Conservation (phyloP, 1,140 invertebrate species). For the Cepaea nemoralis region DNA sequence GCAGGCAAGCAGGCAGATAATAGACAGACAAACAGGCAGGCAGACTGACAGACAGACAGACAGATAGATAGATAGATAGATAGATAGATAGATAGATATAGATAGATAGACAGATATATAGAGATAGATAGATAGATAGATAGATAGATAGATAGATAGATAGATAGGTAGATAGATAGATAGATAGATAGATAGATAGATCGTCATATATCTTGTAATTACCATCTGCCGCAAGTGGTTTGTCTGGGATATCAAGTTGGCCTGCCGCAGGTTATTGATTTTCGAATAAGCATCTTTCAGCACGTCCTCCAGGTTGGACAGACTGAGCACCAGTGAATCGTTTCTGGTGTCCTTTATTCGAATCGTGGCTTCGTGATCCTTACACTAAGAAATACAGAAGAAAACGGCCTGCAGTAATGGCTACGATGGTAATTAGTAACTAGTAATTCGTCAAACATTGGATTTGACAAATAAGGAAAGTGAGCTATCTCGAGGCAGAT, state of each 20-base stretch:
- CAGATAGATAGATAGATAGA: no score
- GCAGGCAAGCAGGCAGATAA: no score
- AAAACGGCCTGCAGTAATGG: background rate
- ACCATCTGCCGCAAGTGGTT: background rate
- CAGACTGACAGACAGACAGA: no score
- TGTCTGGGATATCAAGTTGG: background rate
- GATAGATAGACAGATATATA: no score
- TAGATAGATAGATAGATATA: no score
- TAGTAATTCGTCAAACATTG: no score
- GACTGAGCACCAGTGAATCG: background rate
- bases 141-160: constrained; percentile 19
- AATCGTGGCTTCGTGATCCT: background rate
- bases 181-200: background rate
- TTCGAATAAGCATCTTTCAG: background rate
- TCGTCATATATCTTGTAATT: background rate
- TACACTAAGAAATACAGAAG: background rate
- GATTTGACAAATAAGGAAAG: no score
- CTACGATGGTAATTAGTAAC: no score
- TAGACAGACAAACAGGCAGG: no score
- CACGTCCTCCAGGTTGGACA: background rate
- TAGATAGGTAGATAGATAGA: no score
- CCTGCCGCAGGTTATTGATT: background rate
- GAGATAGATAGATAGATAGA: background rate
- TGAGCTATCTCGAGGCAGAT: no score
- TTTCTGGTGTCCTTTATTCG: background rate